A percentile compares a stretch with the other conserved stretches of the same genome.
phyloP scores from a whole-genome alignment of 2,113 vertebrate genomes.

The Seriola dumerili region DNA sequence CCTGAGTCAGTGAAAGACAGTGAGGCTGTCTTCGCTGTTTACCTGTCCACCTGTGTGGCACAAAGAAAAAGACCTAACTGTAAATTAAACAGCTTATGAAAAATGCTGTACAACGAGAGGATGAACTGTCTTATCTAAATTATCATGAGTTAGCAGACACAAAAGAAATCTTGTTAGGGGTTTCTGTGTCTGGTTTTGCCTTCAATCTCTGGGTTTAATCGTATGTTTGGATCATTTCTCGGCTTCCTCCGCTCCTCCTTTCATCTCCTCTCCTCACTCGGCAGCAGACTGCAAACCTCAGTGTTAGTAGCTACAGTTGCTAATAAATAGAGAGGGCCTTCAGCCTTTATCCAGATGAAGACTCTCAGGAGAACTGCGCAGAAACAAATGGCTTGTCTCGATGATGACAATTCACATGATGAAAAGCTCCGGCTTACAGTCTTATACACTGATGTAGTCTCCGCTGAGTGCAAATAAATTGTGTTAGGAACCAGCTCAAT shows the following conservation, averaged over 20 bases:
- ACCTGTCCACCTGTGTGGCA: conserved; percentile 38
- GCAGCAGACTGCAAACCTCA: conserved; percentile 62
- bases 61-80: conserved; percentile 25
- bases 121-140: conserved; percentile 27
- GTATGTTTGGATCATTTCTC: conserved; percentile 56
- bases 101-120: conserved; percentile 6
- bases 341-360: conserved; percentile 66
- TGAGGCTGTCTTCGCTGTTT: conserved; percentile 29
- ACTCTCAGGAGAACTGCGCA: conserved; percentile 54
- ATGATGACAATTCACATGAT: conserved; percentile 61
- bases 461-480: conserved; percentile 44
- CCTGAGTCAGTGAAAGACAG: conserved; percentile 25
- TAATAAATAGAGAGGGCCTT: conserved; percentile 77
- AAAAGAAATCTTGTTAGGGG: conserved; percentile 29
- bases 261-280: conserved; percentile 64
- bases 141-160: conserved; percentile 15
- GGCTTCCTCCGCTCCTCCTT: conserved; percentile 58
- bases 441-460: conserved; percentile 29
- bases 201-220: conserved; percentile 57
- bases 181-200: conserved; percentile 70
- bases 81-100: conserved; percentile 5
- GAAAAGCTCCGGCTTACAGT: conserved; percentile 43
- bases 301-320: conserved; percentile 82
- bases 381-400: conserved; percentile 68
- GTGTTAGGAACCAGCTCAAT: conserved; percentile 27